Conservation (phyloP, 2,797 vertebrate genomes). For the Microcaecilia unicolor region DNA sequence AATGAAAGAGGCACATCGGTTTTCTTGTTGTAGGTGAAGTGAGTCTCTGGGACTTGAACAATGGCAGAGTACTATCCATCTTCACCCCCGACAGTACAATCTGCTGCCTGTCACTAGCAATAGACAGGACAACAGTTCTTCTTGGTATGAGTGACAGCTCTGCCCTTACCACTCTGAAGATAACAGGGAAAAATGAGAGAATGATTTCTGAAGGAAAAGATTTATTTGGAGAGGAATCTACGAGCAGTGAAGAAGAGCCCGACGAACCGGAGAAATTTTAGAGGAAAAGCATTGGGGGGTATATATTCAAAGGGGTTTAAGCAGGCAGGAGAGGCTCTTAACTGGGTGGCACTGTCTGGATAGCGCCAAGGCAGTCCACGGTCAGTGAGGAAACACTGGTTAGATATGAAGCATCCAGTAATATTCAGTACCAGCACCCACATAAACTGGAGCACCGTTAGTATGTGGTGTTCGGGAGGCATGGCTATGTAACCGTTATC, state of each 20-base stretch:
- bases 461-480: too few relatives aligned
- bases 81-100: slow-evolving; percentile 45
- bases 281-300: too few relatives aligned
- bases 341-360: too few relatives aligned
- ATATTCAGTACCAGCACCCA: too few relatives aligned
- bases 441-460: too few relatives aligned
- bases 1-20: too few relatives aligned
- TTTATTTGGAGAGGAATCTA: slow-evolving; percentile 39
- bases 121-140: slow-evolving; percentile 27
- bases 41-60: slow-evolving; percentile 46
- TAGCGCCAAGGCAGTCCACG: too few relatives aligned
- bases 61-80: slow-evolving; percentile 22
- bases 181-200: slow-evolving; percentile 9
- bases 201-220: slow-evolving; percentile 8
- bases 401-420: too few relatives aligned
- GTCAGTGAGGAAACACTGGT: too few relatives aligned
- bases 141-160: slow-evolving; percentile 38
- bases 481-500: too few relatives aligned
- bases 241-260: slow-evolving; percentile 51
- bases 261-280: slow-evolving; percentile 16
- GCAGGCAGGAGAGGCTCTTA: too few relatives aligned
- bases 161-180: slow-evolving; percentile 32
- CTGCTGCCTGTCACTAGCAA: slow-evolving; percentile 21
- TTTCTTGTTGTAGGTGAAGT: slow-evolving; percentile 22
- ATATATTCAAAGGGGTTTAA: too few relatives aligned